Conservation (phyloP, 2,888 invertebrate genomes). For the Emmelina monodactyla region DNA sequence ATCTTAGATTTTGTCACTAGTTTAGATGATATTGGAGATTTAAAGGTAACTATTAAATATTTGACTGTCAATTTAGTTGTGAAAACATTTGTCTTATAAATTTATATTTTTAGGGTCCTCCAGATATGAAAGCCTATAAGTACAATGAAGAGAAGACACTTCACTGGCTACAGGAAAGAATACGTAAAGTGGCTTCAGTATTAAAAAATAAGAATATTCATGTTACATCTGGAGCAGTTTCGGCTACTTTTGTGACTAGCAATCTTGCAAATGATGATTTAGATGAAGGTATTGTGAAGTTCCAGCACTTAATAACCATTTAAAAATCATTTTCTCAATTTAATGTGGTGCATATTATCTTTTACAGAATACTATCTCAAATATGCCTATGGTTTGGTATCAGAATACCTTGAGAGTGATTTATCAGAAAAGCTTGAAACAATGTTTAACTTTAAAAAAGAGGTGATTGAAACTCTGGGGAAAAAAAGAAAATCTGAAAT, state of each 20-base stretch:
- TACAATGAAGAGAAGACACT: slow-evolving; percentile 82
- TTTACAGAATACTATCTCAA: slow-evolving; percentile 69
- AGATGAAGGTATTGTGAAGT: slow-evolving; percentile 51
- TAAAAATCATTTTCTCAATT: neutral
- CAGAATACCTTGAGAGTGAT: slow-evolving; percentile 78
- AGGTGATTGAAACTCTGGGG: slow-evolving; percentile 52
- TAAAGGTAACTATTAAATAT: slow-evolving; percentile 57
- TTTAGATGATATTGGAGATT: slow-evolving; percentile 71
- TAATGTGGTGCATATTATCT: slow-evolving; percentile 1
- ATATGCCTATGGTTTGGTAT: slow-evolving; percentile 81
- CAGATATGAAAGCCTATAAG: slow-evolving; percentile 79
- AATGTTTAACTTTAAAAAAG: slow-evolving; percentile 71
- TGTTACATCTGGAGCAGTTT: slow-evolving; percentile 76
- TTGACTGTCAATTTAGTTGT: slow-evolving; percentile 6
- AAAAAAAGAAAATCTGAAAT: slow-evolving; percentile 63
- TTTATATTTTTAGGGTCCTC: slow-evolving; percentile 60
- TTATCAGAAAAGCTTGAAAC: slow-evolving; percentile 70
- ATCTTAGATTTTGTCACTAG: slow-evolving; percentile 61
- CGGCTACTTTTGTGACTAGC: slow-evolving; percentile 78
- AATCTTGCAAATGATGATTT: slow-evolving; percentile 62
- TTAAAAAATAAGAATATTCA: slow-evolving; percentile 75
- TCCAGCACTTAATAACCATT: slow-evolving; percentile 2
- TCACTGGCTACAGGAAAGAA: slow-evolving; percentile 77
- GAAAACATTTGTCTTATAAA: neutral
- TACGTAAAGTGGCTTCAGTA: slow-evolving; percentile 69